These are phyloP conservation scores for Chelonus insularis DNA, from an alignment of 1,140 invertebrate genomes.

Conservation along the genomic window DNA sequence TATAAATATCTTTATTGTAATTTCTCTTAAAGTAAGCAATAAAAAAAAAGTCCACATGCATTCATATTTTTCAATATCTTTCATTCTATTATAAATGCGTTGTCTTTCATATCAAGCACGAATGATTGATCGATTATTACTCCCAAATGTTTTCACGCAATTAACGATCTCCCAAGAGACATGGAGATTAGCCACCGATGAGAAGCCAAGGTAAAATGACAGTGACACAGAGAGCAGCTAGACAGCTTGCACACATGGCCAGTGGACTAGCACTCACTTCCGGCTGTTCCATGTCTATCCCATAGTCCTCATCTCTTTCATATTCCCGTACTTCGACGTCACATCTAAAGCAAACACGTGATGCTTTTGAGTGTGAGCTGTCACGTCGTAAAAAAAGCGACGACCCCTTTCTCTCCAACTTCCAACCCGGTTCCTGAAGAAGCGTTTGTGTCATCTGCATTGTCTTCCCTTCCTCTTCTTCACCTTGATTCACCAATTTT, in stretches of 20 bases:
- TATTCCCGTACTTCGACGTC: conserved; percentile 60
- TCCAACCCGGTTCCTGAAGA: conserved; percentile 59
- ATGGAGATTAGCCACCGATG: conserved; percentile 48
- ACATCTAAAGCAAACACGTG: conserved; percentile 57
- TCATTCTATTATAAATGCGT: too few relatives aligned
- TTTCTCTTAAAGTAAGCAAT: too few relatives aligned
- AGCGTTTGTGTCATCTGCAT: conserved; percentile 49
- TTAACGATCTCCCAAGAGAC: not conserved
- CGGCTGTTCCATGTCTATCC: conserved; percentile 34
- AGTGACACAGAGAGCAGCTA: conserved; percentile 55
- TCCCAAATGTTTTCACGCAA: not conserved
- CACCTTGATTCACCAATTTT: not conserved
- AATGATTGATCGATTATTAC: conserved; percentile 1
- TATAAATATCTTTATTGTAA: too few relatives aligned
- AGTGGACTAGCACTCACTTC: conserved; percentile 51
- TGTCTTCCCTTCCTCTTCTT: not conserved
- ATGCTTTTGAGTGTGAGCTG: conserved; percentile 45
- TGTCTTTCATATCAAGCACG: too few relatives aligned
- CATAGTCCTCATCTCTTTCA: conserved; percentile 54
- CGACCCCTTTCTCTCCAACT: conserved; percentile 57
- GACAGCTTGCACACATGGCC: conserved; percentile 56
- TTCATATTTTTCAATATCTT: too few relatives aligned
- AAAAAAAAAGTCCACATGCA: too few relatives aligned
- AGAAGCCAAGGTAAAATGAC: conserved; percentile 56
- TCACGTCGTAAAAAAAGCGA: conserved; percentile 54